Conservation (phyloP, 2,797 vertebrate genomes). For the Lithobates sylvaticus region DNA sequence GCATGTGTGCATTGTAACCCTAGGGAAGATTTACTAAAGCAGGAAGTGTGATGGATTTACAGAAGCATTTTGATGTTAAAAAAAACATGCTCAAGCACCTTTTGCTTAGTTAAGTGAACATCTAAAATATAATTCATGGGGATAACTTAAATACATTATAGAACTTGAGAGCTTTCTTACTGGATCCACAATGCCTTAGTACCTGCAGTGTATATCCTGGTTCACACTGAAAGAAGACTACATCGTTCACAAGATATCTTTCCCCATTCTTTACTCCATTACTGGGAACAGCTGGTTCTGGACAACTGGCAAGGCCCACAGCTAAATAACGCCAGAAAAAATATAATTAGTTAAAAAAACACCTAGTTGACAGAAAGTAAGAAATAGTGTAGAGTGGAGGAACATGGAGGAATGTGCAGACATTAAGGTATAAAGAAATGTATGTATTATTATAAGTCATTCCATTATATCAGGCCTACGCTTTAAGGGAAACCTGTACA, state of each 20-base stretch:
- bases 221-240: constrained; percentile 96
- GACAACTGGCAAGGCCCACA: constrained; percentile 93
- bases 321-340: constrained; percentile 61
- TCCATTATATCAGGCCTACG: neutral
- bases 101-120: no score
- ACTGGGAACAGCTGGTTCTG: constrained; percentile 90
- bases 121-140: no score
- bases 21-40: no score
- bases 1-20: no score
- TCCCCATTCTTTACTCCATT: constrained; percentile 92
- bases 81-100: no score
- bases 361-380: neutral
- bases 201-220: constrained; percentile 96
- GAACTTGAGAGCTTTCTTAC: neutral
- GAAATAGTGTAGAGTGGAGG: neutral
- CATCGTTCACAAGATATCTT: constrained; percentile 94
- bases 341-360: neutral
- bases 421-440: neutral
- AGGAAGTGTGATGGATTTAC: no score
- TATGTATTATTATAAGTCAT: neutral
- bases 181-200: neutral
- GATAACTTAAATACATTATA: neutral
- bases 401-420: neutral
- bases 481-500: no score
- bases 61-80: no score